A percentile compares a stretch with the other conserved stretches of the same genome.
Evolutionary conservation across 2,888 invertebrate species (phyloP).

Genomic region (Pharmacophagus antenor): DNA sequence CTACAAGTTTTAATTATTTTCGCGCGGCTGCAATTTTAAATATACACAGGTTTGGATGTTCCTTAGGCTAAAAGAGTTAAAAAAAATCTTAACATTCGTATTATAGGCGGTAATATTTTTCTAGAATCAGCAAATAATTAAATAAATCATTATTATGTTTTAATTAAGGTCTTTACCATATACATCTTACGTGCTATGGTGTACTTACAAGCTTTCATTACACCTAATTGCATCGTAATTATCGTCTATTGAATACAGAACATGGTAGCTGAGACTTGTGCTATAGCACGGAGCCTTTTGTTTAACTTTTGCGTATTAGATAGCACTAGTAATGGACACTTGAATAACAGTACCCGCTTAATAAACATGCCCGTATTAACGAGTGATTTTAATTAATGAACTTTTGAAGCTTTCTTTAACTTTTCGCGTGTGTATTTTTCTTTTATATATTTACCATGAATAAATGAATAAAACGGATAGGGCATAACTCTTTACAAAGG

Average conservation of each 20-base stretch:
- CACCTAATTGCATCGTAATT: conserved; percentile 65
- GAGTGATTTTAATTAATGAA: conserved; percentile 1
- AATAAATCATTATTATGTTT: not conserved
- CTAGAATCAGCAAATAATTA: not conserved
- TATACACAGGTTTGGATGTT: too few relatives aligned
- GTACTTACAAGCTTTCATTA: conserved; percentile 53
- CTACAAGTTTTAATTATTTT: too few relatives aligned
- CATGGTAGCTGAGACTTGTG: conserved; percentile 44
- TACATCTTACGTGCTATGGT: conserved; percentile 39
- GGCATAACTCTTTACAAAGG: too few relatives aligned
- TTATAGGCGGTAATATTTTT: too few relatives aligned
- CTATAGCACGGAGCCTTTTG: conserved; percentile 35
- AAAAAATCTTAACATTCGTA: too few relatives aligned
- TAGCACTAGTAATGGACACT: conserved; percentile 16
- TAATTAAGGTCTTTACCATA: not conserved
- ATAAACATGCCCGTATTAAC: conserved; percentile 2
- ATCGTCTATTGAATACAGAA: conserved; percentile 56
- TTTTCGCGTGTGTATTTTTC: too few relatives aligned
- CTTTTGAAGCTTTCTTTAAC: not conserved
- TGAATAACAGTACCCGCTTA: conserved; percentile 17
- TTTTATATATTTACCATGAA: too few relatives aligned
- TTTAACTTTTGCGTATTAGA: conserved; percentile 30
- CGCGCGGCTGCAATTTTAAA: too few relatives aligned
- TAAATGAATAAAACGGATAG: too few relatives aligned
- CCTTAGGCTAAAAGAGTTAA: too few relatives aligned